Evolutionary conservation across 1,140 invertebrate species (phyloP), one percentile per base, ranked within the genome.

Genomic region (Drosophila athabasca): DNA sequence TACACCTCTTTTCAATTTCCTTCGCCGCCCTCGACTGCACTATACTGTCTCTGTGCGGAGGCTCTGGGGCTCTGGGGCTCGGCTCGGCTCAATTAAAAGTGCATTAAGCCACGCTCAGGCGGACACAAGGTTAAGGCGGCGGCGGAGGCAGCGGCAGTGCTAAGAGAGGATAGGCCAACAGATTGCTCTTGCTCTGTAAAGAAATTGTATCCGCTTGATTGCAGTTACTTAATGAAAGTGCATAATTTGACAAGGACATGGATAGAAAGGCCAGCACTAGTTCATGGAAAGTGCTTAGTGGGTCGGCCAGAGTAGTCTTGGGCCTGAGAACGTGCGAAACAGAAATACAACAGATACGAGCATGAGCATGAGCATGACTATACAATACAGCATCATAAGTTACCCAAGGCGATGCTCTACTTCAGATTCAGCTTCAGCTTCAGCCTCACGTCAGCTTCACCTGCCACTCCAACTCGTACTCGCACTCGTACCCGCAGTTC

Each of bases 211-310:
- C 65, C 84, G 66, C 74, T 66, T 85, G 82, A 88, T 85, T 85
- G 82, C 82, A 68, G 74, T 88, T 78, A 87, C 62, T 87, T 87
- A 85, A 87, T 87, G 81, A 87, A 87, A 87, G 64, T 77, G 78
- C 74, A 81, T 71, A 78, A 82, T 75, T 88, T 59, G 57, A 62
- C 46, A 67, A 59, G 54, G 65, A 73, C 77, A 74, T 50, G 45
- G 69, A 59, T 49, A 45, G 48, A 50, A 57, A 52, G 62, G 79
- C 22, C 50, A 55, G 43, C 57, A 46, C 44, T 31, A 19, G 19
- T 44, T 60, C 48, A 55, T 11, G 6, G 9, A 13, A 15, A 54
- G 44, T 26, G 26, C 31, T 52, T n/a, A 31, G 24, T 43, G 3
- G 19, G 19, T 13, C 17, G 43, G n/a, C n/a, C 6, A 39, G 1